Conservation (phyloP, 1,140 invertebrate genomes). For the Diplogasteroides magnus region DNA sequence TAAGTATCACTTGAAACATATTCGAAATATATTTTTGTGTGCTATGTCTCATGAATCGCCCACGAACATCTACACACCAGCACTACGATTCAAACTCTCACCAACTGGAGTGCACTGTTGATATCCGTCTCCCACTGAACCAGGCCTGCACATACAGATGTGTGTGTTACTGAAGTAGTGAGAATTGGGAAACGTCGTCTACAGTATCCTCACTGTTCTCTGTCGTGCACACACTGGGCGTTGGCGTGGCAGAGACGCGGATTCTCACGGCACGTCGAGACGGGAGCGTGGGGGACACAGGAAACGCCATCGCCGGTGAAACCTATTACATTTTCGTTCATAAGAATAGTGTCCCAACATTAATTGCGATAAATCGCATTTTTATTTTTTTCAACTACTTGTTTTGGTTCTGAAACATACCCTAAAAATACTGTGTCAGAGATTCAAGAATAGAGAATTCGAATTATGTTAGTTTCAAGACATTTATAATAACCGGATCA, state of each 20-base stretch:
- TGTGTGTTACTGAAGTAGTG: constrained; percentile 58
- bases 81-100: constrained; percentile 5
- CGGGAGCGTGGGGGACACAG: constrained; percentile 61
- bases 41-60: too few species aligned
- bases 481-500: too few species aligned
- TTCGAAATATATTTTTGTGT: too few species aligned
- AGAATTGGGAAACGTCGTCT: background rate
- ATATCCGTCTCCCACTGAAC: constrained; percentile 72
- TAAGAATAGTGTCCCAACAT: too few species aligned
- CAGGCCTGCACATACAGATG: constrained; percentile 69
- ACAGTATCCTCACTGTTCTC: constrained; percentile 41
- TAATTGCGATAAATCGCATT: constrained; percentile 13
- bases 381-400: too few species aligned
- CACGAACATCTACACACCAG: background rate
- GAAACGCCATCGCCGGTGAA: constrained; percentile 68
- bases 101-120: constrained; percentile 38
- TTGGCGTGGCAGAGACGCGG: constrained; percentile 58
- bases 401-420: background rate
- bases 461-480: too few species aligned
- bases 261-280: constrained; percentile 48
- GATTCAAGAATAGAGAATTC: background rate
- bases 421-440: background rate
- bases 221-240: constrained; percentile 67
- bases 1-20: too few species aligned
- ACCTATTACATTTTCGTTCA: too few species aligned